Base-by-base conservation (phyloP, 2,888 invertebrate species). In the Suillia variegata region DNA sequence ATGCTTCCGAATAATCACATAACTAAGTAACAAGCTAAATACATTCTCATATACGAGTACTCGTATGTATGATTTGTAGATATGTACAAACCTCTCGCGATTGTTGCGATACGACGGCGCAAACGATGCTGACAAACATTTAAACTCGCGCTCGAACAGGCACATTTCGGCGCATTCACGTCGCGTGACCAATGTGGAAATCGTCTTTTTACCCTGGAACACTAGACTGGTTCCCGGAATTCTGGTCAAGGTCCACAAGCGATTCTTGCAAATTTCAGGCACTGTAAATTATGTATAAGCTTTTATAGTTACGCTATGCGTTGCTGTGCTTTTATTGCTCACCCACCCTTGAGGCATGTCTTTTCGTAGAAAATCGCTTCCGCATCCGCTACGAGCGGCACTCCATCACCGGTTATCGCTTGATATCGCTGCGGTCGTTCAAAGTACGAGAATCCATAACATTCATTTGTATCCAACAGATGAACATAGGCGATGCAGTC, bases 221-320 rank as follows among this genome's bases (percentile, higher is more conserved):
- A 91, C 85, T 67, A 94, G 81, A 67, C 88, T 87, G 68, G 89
- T 89, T 12, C 93, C 92, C 10, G 90, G 88, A 54, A 89, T 89
- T 69, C 87, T 85, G 73, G 93, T 93, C 54, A 92, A 83, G 24
- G 88, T 85, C 94, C 94, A 94, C 70, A 88, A 85, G 59, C 88
- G 87, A 8, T 82, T 79, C 52, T 84, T 82, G 76, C 90, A 90
- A 47, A 69, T 75, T 22, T 73, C 68, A 48, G 86, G 85, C 68
- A 86, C 87, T 87, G 67, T 54, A 64, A 64, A 52, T 26, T 5
- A 26, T 6, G 10, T 26, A 26, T 26, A 10, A 26, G 10, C 38
- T 24, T 12, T 33, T n/a, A 3, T 38, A n/a, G 38, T n/a, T n/a
- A n/a, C n/a, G n/a, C n/a, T n/a, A n/a, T n/a, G n/a, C n/a, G n/a